Percentiles rank a stretch among this genome's conserved stretches.
Evolutionary conservation across 2,797 vertebrate species (phyloP).

Genomic region (Neosilurus mollespiculum): DNA sequence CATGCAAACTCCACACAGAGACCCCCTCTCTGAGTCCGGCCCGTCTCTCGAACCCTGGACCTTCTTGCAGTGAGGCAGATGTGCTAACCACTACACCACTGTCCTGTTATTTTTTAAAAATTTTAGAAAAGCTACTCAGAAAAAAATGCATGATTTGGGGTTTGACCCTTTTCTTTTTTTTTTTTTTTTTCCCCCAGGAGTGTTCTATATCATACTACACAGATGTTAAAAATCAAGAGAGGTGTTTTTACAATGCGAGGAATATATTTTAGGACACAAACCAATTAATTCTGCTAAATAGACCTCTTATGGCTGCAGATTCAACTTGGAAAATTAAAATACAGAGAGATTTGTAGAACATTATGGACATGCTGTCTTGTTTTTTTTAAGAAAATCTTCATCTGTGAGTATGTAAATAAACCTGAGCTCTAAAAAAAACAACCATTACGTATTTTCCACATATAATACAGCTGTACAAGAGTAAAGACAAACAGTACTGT

Average conservation of each 20-base stretch:
- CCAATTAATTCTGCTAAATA: not conserved
- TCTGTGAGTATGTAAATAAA: not conserved
- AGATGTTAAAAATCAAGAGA: not conserved
- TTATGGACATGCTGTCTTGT: not conserved
- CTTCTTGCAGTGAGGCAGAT: too few relatives aligned
- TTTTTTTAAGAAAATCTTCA: not conserved
- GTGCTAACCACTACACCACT: too few relatives aligned
- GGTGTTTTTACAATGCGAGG: not conserved
- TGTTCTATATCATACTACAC: too few relatives aligned
- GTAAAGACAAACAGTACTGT: not conserved
- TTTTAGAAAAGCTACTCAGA: too few relatives aligned
- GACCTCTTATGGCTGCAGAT: not conserved
- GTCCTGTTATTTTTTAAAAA: too few relatives aligned
- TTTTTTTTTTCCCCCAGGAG: too few relatives aligned
- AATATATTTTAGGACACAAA: not conserved
- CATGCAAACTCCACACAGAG: too few relatives aligned
- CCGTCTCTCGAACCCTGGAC: too few relatives aligned
- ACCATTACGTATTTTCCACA: not conserved
- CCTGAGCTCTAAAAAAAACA: not conserved
- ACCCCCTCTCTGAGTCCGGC: too few relatives aligned
- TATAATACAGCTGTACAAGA: not conserved
- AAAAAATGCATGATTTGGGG: too few relatives aligned
- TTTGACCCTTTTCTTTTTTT: too few relatives aligned
- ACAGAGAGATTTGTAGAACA: not conserved
- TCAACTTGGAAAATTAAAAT: not conserved